Evolutionary conservation across 2,797 vertebrate species (phyloP).

Genomic region (Corythornis leucogaster): DNA sequence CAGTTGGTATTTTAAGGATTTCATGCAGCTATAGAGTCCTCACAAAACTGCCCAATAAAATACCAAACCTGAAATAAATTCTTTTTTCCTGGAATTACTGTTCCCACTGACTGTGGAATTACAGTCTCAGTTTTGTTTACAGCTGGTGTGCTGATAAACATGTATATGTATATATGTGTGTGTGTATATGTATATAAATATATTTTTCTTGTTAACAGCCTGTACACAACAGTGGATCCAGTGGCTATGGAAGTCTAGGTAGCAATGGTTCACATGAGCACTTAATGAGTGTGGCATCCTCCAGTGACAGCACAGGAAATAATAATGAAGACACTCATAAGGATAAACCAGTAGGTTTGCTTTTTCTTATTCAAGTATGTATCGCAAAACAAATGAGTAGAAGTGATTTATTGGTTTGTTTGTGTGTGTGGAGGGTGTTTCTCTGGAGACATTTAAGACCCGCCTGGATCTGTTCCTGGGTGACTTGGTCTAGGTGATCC

Average conservation of each 20-base stretch:
- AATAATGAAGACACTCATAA: conserved; percentile 79
- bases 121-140: neutral
- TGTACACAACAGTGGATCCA: conserved; percentile 90
- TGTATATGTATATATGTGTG: accelerated
- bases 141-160: neutral
- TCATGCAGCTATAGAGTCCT: neutral
- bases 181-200: neutral
- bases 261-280: conserved; percentile 90
- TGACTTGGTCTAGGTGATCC: too few relatives aligned
- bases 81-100: neutral
- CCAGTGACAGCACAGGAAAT: conserved; percentile 89
- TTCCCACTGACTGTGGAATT: neutral
- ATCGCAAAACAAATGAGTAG: neutral
- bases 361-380: neutral
- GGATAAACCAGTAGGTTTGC: conserved; percentile 84
- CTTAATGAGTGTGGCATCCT: conserved; percentile 87
- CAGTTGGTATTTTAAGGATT: neutral
- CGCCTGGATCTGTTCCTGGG: too few relatives aligned
- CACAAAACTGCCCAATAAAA: neutral
- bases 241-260: conserved; percentile 89
- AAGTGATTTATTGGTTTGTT: neutral
- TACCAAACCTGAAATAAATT: neutral
- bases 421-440: too few relatives aligned
- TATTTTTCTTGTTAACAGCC: conserved; percentile 79
- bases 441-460: too few relatives aligned